phyloP scores from a whole-genome alignment of 2,797 vertebrate genomes.

The Stomatorhinus walkeri region DNA sequence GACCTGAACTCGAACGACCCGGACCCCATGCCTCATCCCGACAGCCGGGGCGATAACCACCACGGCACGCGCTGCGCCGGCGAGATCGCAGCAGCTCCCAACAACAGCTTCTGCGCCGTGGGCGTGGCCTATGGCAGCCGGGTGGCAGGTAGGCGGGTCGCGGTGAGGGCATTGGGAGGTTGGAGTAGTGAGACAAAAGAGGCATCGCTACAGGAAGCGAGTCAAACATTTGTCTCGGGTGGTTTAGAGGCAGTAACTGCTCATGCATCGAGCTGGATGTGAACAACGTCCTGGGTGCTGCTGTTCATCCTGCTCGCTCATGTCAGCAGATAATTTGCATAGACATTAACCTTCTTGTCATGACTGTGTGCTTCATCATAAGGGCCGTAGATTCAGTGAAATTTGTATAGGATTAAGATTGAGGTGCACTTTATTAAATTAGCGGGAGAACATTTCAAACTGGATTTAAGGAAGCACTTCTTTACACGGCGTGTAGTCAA shows the following conservation, averaged over 20 bases:
- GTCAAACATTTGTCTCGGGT: not conserved
- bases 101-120: constrained; percentile 93
- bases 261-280: not conserved
- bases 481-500: too few species aligned
- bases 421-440: not conserved
- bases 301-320: not conserved
- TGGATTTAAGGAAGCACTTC: too few species aligned
- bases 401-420: not conserved
- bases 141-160: constrained; percentile 73
- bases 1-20: constrained; percentile 95
- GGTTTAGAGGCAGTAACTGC: not conserved
- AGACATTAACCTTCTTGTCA: not conserved
- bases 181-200: not conserved
- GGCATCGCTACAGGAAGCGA: not conserved
- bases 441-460: too few species aligned
- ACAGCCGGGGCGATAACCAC: constrained; percentile 79
- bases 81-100: constrained; percentile 87
- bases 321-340: not conserved
- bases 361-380: not conserved
- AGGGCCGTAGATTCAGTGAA: not conserved
- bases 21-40: constrained; percentile 92
- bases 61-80: constrained; percentile 92
- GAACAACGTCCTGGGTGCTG: not conserved
- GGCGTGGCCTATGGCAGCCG: constrained; percentile 88
- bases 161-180: not conserved